Conservation (phyloP, 2,113 vertebrate species). For the Myiagra hebetior region DNA sequence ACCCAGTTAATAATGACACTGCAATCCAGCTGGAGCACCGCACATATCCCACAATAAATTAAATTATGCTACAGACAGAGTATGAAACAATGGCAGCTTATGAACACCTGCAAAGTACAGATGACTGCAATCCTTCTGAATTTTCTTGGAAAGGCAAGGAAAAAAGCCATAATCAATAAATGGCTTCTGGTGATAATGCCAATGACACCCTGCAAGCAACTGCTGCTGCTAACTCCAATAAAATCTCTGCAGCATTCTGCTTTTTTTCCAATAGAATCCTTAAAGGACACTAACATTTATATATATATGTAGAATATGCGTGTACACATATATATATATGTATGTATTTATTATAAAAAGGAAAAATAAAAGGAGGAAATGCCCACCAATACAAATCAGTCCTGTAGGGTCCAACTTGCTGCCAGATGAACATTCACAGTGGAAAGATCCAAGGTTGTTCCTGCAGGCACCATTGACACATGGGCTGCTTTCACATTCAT, state of each 20-base stretch:
- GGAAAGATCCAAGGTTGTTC: slow-evolving; percentile 84
- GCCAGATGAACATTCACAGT: slow-evolving; percentile 80
- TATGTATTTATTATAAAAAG: neutral
- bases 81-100: neutral
- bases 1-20: neutral
- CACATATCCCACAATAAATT: neutral
- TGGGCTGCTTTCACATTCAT: slow-evolving; percentile 83
- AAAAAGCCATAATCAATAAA: neutral
- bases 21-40: neutral
- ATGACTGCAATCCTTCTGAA: neutral
- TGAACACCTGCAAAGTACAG: neutral
- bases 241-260: neutral
- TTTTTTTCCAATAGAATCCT: neutral
- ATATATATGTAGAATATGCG: no score
- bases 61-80: neutral
- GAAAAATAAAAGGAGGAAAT: neutral
- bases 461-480: slow-evolving; percentile 82
- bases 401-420: slow-evolving; percentile 81
- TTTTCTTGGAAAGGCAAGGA: neutral
- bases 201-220: neutral
- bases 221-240: neutral
- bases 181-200: neutral
- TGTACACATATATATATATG: no score
- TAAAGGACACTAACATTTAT: neutral
- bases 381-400: slow-evolving; percentile 81